Evolutionary conservation across 2,797 vertebrate species (phyloP), one percentile per base, ranked within the genome.

Genomic region (Meriones psammophilus): DNA sequence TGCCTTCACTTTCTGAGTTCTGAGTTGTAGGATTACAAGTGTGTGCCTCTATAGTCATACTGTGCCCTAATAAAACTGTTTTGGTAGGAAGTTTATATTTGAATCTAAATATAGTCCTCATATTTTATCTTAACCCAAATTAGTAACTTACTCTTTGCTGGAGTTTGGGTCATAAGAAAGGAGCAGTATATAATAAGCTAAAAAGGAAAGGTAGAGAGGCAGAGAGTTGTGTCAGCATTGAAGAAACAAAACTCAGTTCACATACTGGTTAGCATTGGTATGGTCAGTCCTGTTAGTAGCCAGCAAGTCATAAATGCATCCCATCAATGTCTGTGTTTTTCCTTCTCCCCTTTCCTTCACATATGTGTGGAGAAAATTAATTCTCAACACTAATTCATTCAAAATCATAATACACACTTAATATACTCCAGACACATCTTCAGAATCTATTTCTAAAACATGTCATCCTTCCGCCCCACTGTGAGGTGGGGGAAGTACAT

Each of bases 81-180:
- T 50, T 81, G 73, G 58, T 89, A 94, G 76, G 26, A 96, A 95
- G 26, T 8, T 79, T 90, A 73, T 39, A 85, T 64, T 74, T 92
- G 68, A 78, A 46, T 93, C 60, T 88, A 58, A 86, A 84, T 6
- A 62, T 46, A 71, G 18, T 14, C 17, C 71, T 26, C 22, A 28
- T 54, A 18, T 91, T 62, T 96, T 50, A 50, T 83, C 39, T 80
- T 80, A 73, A 22, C 17, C 22, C 8, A 79, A 5, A 3, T 15
- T 28, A 39, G 77, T 93, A 68, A 50, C 0, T 68, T 69, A 86
- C 4, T 56, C 20, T 69, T 46, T 46, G 7, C 73, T 94, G 7
- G 33, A 58, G 33, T 93, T n/a, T 94, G 77, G 81, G 6, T 74
- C 22, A 74, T 58, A 94, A 94, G 14, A 94, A 83, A 83, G 22